These are phyloP conservation scores for Sylvilagus floridanus DNA, from an alignment of 2,797 vertebrate genomes.

Conservation along the genomic window DNA sequence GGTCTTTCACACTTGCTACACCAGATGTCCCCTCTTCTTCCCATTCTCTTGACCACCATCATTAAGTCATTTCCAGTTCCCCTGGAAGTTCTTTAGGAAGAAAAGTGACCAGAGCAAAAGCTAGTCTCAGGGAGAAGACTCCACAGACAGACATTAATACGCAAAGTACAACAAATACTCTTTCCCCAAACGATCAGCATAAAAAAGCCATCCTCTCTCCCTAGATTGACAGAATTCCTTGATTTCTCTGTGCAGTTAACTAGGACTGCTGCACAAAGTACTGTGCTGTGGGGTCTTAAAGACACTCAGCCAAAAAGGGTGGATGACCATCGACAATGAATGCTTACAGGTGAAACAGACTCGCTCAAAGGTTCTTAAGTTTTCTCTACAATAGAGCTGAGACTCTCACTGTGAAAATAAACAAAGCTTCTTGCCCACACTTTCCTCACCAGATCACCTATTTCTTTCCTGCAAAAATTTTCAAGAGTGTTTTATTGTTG, in stretches of 20 bases:
- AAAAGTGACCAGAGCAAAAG: conserved; percentile 1
- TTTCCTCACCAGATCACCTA: not conserved
- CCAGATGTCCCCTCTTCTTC: not conserved
- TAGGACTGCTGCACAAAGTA: not conserved
- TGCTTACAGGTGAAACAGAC: not conserved
- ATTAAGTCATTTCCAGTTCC: not conserved
- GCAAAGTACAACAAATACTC: conserved; percentile 24
- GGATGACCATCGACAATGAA: not conserved
- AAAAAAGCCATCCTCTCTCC: not conserved
- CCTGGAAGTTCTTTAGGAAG: not conserved
- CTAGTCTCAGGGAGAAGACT: not conserved
- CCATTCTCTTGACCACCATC: not conserved
- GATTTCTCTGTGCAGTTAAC: not conserved
- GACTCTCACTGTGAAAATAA: not conserved
- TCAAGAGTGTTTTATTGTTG: not conserved
- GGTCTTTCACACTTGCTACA: conserved; percentile 28
- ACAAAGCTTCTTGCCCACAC: not conserved
- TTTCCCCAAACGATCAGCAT: not conserved
- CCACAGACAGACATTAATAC: not conserved
- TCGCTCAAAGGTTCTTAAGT: not conserved
- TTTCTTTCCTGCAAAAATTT: not conserved
- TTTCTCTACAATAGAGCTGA: not conserved
- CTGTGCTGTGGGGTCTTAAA: not conserved
- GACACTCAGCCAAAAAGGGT: not conserved
- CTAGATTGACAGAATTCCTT: conserved; percentile 9